phyloP scores from a whole-genome alignment of 2,113 vertebrate genomes.

The Cyanoliseus patagonus region DNA sequence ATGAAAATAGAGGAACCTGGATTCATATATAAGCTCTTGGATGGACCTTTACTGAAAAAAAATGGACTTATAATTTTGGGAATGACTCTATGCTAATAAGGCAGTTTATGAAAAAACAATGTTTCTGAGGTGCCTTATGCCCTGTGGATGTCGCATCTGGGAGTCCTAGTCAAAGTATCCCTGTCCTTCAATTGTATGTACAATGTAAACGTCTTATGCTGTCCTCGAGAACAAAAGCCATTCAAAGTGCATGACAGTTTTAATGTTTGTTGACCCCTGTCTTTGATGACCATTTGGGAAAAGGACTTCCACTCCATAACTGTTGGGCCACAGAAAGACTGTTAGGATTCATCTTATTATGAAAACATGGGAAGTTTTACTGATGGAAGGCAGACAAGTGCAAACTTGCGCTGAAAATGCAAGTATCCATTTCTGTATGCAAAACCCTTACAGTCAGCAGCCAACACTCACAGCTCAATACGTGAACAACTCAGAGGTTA shows the following conservation, averaged over 20 bases:
- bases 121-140: neutral
- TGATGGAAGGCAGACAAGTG: neutral
- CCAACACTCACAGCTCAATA: neutral
- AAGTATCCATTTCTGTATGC: neutral
- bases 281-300: neutral
- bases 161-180: neutral
- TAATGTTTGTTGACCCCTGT: neutral
- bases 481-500: slow-evolving; percentile 37
- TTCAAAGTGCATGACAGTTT: neutral
- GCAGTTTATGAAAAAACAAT: neutral
- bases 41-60: neutral
- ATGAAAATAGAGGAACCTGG: neutral
- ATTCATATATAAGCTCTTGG: neutral
- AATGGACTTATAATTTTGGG: neutral
- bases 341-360: neutral
- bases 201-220: neutral
- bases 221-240: neutral
- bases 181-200: neutral
- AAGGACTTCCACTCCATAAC: neutral
- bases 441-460: slow-evolving; percentile 5
- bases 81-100: neutral
- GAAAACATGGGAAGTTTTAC: neutral
- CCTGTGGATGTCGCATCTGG: neutral
- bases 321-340: neutral
- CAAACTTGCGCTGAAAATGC: neutral